These are phyloP conservation scores for Catonia carolina DNA, from an alignment of 2,888 invertebrate genomes.

Conservation along the genomic window DNA sequence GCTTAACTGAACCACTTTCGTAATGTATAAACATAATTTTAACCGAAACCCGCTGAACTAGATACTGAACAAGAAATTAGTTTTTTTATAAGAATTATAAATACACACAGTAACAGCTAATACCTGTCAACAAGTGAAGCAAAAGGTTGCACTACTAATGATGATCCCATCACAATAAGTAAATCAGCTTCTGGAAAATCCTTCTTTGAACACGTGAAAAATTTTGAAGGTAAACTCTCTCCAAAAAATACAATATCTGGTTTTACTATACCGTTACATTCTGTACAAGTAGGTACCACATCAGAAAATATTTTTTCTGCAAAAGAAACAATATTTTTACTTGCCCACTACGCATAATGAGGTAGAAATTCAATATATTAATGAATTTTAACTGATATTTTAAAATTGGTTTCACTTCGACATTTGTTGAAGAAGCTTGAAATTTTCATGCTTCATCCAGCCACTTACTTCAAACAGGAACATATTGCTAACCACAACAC, in stretches of 20 bases:
- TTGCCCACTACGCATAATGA: too few relatives aligned
- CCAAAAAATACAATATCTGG: conserved; percentile 97
- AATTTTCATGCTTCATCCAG: too few relatives aligned
- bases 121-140: conserved; percentile 78
- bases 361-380: too few relatives aligned
- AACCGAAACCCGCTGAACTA: too few relatives aligned
- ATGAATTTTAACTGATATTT: background rate
- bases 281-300: conserved; percentile 67
- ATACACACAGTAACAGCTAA: too few relatives aligned
- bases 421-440: too few relatives aligned
- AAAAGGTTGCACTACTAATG: conserved; percentile 90
- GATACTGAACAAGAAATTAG: too few relatives aligned
- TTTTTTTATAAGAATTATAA: too few relatives aligned
- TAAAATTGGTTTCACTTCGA: background rate
- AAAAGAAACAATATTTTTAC: conserved; percentile 36
- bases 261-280: conserved; percentile 74
- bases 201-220: conserved; percentile 57
- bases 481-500: too few relatives aligned
- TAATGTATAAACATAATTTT: too few relatives aligned
- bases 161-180: conserved; percentile 91
- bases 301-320: conserved; percentile 66
- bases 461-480: too few relatives aligned
- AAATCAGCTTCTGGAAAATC: conserved; percentile 86
- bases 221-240: conserved; percentile 75
- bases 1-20: too few relatives aligned